Conservation (phyloP, 2,797 vertebrate genomes). For the Cyclura pinguis region DNA sequence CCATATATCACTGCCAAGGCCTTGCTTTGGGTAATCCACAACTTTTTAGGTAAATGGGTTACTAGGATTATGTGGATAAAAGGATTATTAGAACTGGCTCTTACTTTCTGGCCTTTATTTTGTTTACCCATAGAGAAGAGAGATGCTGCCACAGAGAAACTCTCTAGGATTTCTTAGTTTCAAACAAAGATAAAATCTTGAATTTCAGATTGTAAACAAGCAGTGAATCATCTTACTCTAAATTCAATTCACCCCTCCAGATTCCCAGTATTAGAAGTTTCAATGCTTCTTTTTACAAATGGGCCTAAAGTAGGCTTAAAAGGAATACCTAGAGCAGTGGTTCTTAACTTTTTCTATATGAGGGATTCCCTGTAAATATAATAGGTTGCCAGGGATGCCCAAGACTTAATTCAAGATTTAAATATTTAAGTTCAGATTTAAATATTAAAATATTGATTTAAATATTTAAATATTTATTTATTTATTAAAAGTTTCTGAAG, state of each 20-base stretch:
- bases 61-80: conserved; percentile 4
- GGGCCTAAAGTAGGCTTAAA: background rate
- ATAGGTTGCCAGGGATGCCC: too few relatives aligned
- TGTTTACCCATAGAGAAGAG: background rate
- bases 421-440: too few relatives aligned
- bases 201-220: background rate
- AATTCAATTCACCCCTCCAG: background rate
- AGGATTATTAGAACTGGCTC: background rate
- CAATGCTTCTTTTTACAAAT: background rate
- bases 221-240: background rate
- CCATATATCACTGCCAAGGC: background rate
- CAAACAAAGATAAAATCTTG: background rate
- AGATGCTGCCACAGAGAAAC: background rate
- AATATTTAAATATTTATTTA: too few relatives aligned
- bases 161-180: background rate
- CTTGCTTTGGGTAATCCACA: background rate
- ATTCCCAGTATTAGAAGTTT: background rate
- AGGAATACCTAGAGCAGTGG: background rate
- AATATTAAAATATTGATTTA: too few relatives aligned
- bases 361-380: too few relatives aligned
- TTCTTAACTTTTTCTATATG: background rate
- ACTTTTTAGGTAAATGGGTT: background rate
- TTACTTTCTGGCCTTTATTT: background rate
- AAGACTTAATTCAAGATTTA: too few relatives aligned
- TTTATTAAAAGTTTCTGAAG: too few relatives aligned